Conservation (phyloP, 1,140 invertebrate species). For the Metaphire vulgaris region DNA sequence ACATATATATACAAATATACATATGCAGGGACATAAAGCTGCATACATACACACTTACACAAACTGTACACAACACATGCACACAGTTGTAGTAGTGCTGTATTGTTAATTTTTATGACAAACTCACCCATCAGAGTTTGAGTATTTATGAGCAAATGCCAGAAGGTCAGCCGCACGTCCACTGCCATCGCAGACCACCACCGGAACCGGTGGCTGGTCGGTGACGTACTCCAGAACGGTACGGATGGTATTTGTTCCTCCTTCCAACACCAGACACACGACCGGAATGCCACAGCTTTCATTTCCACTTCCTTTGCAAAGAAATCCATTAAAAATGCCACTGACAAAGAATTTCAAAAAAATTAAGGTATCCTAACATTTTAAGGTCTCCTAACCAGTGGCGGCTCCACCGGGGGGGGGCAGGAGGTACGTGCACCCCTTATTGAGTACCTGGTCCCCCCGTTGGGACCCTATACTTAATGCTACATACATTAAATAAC, state of each 20-base stretch:
- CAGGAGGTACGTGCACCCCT: too few species aligned
- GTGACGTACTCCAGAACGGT: slow-evolving; percentile 94
- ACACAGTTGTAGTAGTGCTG: too few species aligned
- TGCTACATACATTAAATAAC: too few species aligned
- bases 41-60: neutral
- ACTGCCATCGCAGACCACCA: slow-evolving; percentile 96
- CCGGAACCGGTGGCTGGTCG: slow-evolving; percentile 68
- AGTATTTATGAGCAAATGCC: slow-evolving; percentile 84
- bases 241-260: slow-evolving; percentile 90
- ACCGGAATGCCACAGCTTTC: slow-evolving; percentile 45
- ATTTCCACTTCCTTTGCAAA: neutral
- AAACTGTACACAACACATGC: neutral
- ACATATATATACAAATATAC: neutral
- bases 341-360: too few species aligned
- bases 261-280: slow-evolving; percentile 93
- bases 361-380: too few species aligned
- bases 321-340: neutral
- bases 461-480: too few species aligned
- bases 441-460: too few species aligned
- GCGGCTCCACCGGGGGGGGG: too few species aligned
- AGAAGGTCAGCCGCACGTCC: slow-evolving; percentile 91
- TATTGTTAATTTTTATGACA: too few species aligned
- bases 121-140: slow-evolving; percentile 52
- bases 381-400: too few species aligned
- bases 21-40: neutral